Conservation (phyloP, 2,113 vertebrate species). For the Cyanoramphus novaezelandiae region DNA sequence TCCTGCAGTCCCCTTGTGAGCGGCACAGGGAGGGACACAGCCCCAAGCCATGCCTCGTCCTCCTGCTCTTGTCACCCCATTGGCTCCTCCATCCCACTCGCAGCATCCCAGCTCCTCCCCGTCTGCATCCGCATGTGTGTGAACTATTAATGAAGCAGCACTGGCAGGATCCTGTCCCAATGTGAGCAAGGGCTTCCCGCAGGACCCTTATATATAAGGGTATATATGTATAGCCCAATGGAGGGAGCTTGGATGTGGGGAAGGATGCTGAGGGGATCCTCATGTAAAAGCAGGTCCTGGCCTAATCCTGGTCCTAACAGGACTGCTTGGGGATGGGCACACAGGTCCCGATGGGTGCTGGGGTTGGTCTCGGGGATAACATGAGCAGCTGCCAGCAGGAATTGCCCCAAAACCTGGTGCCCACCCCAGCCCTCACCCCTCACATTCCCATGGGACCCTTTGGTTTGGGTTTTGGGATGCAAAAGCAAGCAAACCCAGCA, state of each 20-base stretch:
- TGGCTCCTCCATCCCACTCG: fast-evolving
- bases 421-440: neutral
- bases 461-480: fast-evolving
- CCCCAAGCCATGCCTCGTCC: fast-evolving
- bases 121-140: neutral
- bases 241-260: neutral
- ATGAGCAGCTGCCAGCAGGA: neutral
- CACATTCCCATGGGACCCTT: neutral
- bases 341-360: neutral
- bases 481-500: neutral
- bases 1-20: fast-evolving
- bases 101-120: neutral
- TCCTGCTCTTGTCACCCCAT: neutral
- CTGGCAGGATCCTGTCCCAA: neutral
- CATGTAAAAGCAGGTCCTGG: neutral
- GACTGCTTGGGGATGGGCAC: neutral
- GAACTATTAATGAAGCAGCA: neutral
- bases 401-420: neutral
- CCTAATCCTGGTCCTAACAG: neutral
- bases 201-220: neutral
- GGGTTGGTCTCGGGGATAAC: neutral
- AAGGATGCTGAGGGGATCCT: neutral
- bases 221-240: fast-evolving
- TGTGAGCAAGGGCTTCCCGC: neutral
- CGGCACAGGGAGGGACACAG: neutral